Base-by-base conservation (phyloP, 2,113 vertebrate species). In the Plectropomus leopardus region DNA sequence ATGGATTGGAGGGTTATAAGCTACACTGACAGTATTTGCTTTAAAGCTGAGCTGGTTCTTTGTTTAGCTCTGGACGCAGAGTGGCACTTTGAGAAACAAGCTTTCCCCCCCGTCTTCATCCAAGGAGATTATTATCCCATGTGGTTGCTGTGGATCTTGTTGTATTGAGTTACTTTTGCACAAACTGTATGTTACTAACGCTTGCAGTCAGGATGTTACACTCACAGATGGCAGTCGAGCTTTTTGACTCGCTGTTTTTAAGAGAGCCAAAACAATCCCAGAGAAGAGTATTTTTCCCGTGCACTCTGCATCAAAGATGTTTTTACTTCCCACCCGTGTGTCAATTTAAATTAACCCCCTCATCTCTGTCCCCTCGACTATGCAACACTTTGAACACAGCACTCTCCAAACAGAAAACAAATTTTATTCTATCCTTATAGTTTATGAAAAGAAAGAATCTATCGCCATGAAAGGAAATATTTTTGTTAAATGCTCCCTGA, bases 301-400 rank as follows among this genome's bases (percentile, higher is more conserved):
- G 70, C 51, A 60, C 57, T 83, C 75, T 70, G 74, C 67, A 72
- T 84, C 60, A 34, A 80, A 80, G 61, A 82, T 72, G 54, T 80
- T 82, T 87, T 72, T 83, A 65, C 65, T 61, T 59, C 72, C 66
- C n/a, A n/a, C n/a, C 50, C 67, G 0, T 65, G 40, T 87, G 65
- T 87, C 17, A 7, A 84, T 86, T 86, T 85, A 84, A 85, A 63
- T 81, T 83, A 70, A 77, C 28, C 24, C 76, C 67, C 63, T 36
- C 42, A 28, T 86, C 74, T 81, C 50, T 40, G 76, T 90, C 67
- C 78, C 80, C 84, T 85, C 50, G 78, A 92, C 94, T 95, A 95
- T 94, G 94, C 94, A 95, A 94, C 90, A 74, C 69, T 87, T 78
- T 88, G 55, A 82, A 85, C 71, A 76, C 72, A 75, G 83, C 85